A percentile compares a stretch with the other conserved stretches of the same genome.
Conservation (phyloP, 2,888 invertebrate species). For the Schizaphis graminum region DNA sequence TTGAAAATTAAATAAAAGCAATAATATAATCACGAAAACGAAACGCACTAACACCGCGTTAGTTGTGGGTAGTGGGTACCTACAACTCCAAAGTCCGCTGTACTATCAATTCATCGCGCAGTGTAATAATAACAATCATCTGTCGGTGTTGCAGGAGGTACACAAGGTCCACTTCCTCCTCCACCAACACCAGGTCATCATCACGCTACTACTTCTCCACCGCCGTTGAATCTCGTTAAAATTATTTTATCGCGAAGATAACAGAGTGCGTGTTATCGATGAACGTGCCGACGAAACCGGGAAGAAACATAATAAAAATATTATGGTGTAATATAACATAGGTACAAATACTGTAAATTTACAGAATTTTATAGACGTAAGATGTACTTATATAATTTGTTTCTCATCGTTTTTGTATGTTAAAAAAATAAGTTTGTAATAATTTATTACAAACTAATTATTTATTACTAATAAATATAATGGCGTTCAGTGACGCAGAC, state of each 20-base stretch:
- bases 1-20: background rate
- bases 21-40: background rate
- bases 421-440: too few relatives aligned
- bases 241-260: background rate
- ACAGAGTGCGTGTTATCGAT: background rate
- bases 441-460: too few relatives aligned
- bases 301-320: background rate
- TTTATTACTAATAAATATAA: too few relatives aligned
- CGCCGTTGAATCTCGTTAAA: background rate
- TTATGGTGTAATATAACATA: background rate
- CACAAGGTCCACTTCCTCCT: background rate
- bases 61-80: background rate
- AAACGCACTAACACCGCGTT: background rate
- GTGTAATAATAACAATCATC: background rate
- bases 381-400: background rate
- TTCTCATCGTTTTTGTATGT: background rate
- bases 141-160: background rate
- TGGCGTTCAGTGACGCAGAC: background rate
- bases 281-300: background rate
- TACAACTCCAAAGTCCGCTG: background rate
- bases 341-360: background rate
- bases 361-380: too few relatives aligned
- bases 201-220: background rate
- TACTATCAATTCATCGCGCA: background rate
- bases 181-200: background rate